Evolutionary conservation across 2,113 vertebrate genomes (phyloP).

Genomic region (Carollia perspicillata): DNA sequence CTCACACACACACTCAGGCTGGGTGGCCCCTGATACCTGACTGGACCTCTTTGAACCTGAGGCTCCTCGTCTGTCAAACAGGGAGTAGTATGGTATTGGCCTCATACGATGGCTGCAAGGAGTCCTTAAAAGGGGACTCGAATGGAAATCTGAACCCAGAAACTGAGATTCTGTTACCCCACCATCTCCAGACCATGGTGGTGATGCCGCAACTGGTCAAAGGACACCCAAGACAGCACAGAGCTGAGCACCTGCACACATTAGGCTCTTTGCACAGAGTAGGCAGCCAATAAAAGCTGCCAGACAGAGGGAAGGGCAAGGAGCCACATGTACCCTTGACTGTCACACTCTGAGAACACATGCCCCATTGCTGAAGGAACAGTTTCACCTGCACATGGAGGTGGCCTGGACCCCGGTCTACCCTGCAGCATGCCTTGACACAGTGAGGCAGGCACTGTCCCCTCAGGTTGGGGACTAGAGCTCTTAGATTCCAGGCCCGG

Average conservation of each 20-base stretch:
- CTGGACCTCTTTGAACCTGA: neutral
- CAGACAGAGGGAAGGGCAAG: neutral
- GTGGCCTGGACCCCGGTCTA: neutral
- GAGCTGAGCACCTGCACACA: neutral
- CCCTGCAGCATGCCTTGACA: neutral
- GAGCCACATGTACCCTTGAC: neutral
- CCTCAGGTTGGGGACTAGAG: neutral
- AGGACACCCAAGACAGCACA: neutral
- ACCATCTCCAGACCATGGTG: neutral
- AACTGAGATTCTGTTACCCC: neutral
- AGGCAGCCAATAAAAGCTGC: neutral
- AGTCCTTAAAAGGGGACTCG: neutral
- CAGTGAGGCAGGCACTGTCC: neutral
- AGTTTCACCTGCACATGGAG: too few relatives aligned
- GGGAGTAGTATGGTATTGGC: neutral
- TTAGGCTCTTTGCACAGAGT: neutral
- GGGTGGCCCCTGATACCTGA: neutral
- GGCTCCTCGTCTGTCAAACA: neutral
- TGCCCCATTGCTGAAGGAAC: neutral
- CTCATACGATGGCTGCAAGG: neutral
- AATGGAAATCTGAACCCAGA: neutral
- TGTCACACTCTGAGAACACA: neutral
- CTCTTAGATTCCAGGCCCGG: neutral
- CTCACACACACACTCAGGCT: neutral
- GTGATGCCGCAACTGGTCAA: neutral